A percentile compares a stretch with the other conserved stretches of the same genome.
Conservation (phyloP, 2,888 invertebrate species). For the Heliconius ethilla region DNA sequence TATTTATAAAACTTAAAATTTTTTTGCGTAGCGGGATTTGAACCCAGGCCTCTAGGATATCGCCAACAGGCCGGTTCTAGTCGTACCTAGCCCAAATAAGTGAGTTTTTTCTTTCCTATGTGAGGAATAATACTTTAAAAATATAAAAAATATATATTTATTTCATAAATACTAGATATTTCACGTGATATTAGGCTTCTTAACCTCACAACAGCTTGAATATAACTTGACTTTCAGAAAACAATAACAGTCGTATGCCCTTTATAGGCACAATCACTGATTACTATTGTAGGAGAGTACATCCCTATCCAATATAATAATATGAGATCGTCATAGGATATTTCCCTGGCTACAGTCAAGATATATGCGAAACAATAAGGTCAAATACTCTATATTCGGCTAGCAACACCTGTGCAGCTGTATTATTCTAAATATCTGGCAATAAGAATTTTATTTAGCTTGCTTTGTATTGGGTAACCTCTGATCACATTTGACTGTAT, state of each 20-base stretch:
- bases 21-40: too few species aligned
- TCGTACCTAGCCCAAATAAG: too few species aligned
- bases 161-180: not conserved
- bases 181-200: too few species aligned
- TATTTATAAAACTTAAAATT: not conserved
- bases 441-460: slow-evolving; percentile 21
- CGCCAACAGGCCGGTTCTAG: too few species aligned
- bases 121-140: too few species aligned
- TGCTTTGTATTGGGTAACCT: not conserved
- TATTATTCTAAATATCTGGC: slow-evolving; percentile 12
- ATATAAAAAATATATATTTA: too few species aligned
- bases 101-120: too few species aligned
- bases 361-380: slow-evolving; percentile 9
- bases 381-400: slow-evolving; percentile 8
- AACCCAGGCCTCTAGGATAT: too few species aligned
- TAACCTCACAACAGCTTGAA: not conserved
- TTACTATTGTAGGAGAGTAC: not conserved
- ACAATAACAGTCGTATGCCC: not conserved
- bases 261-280: not conserved
- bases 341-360: not conserved
- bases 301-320: not conserved
- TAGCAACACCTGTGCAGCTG: slow-evolving; percentile 13
- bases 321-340: slow-evolving; percentile 4
- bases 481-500: not conserved
- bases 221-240: not conserved